Percentiles rank a stretch among this genome's conserved stretches.
phyloP scores from a whole-genome alignment of 2,797 vertebrate species.

The Amblyraja radiata region DNA sequence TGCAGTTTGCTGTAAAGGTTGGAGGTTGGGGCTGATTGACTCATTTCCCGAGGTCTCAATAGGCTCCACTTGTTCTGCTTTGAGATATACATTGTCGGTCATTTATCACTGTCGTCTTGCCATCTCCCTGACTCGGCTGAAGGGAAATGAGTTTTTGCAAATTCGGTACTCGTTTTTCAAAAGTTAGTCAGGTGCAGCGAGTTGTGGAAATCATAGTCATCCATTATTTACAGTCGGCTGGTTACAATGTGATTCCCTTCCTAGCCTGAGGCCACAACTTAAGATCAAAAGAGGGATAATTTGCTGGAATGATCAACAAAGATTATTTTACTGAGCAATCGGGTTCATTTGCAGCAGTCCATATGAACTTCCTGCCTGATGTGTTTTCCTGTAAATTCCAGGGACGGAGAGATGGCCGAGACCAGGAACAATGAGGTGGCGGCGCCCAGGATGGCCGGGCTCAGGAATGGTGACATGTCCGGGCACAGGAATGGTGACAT shows the following conservation, averaged over 20 bases:
- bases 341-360: not conserved
- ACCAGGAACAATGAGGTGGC: too few species aligned
- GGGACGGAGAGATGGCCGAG: conserved; percentile 46
- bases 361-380: conserved; percentile 41
- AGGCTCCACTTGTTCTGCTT: not conserved
- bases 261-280: conserved; percentile 15
- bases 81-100: not conserved
- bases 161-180: not conserved
- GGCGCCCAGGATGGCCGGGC: conserved; percentile 17
- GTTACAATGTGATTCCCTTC: too few species aligned
- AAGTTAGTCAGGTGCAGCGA: not conserved
- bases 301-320: not conserved
- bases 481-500: too few species aligned
- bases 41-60: not conserved
- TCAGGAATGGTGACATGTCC: too few species aligned
- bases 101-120: not conserved
- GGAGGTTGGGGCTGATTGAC: not conserved
- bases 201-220: not conserved
- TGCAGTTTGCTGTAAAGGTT: not conserved
- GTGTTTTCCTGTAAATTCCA: not conserved
- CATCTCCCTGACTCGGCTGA: not conserved
- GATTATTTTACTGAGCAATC: not conserved
- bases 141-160: not conserved
- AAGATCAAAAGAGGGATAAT: conserved; percentile 33
- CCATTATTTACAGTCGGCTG: not conserved